Percentiles rank a stretch among this genome's conserved stretches.
phyloP scores from a whole-genome alignment of 2,888 invertebrate genomes.

The Pilophorus perplexus region DNA sequence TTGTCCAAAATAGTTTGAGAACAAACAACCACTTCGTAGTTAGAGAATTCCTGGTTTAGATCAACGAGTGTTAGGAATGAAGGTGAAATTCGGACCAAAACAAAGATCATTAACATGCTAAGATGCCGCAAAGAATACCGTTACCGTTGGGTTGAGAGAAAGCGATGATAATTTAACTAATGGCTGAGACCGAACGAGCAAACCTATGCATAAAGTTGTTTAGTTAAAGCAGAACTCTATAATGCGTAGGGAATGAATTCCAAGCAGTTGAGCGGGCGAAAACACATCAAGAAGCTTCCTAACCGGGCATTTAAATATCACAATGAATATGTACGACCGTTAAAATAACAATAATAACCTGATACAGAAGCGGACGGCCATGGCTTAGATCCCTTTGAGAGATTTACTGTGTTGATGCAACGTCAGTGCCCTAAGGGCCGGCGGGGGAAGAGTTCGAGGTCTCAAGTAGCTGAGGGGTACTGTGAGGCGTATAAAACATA shows the following conservation, averaged over 20 bases:
- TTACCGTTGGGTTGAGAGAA: constrained; percentile 15
- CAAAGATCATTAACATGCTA: too few species aligned
- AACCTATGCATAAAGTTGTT: constrained; percentile 23
- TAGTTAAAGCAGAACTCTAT: constrained; percentile 1
- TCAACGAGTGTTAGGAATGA: too few species aligned
- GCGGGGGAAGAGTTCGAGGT: constrained; percentile 18
- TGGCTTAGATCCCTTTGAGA: constrained; percentile 11
- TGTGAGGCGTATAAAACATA: neutral
- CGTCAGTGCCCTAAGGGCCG: constrained; percentile 7
- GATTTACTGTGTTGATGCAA: constrained; percentile 27
- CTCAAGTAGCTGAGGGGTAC: constrained; percentile 20
- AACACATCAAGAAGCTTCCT: constrained; percentile 20
- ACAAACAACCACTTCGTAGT: too few species aligned
- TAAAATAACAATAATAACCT: constrained; percentile 31
- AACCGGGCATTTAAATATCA: constrained; percentile 37
- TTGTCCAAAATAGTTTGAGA: too few species aligned
- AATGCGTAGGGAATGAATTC: constrained; percentile 19
- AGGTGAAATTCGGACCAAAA: too few species aligned
- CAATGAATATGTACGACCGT: constrained; percentile 34
- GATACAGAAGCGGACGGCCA: constrained; percentile 22
- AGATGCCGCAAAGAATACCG: constrained; percentile 5
- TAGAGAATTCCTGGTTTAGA: too few species aligned
- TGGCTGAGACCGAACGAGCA: neutral
- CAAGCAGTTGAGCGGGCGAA: constrained; percentile 15
- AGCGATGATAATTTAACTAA: constrained; percentile 11